These are phyloP conservation scores for Lasius fuliginosus DNA, from an alignment of 2,888 invertebrate species.

Conservation along the genomic window DNA sequence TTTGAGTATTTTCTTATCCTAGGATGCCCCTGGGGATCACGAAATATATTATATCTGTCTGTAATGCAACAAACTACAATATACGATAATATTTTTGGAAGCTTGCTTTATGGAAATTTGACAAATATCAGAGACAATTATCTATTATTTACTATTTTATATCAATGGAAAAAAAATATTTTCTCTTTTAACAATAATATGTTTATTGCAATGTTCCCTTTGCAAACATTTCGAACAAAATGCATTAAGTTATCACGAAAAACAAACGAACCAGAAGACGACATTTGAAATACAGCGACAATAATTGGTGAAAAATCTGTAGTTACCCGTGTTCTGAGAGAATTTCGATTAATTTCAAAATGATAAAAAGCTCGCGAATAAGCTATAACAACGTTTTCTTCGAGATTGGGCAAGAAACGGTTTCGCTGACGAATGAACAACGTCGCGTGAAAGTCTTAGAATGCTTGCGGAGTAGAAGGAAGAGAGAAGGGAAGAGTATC, in stretches of 20 bases:
- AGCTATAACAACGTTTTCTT: conserved; percentile 25
- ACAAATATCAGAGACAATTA: neutral
- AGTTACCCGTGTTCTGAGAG: neutral
- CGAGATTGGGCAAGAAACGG: conserved; percentile 17
- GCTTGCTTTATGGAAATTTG: neutral
- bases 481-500: neutral
- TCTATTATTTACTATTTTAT: neutral
- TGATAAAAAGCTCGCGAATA: conserved; percentile 22
- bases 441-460: conserved; percentile 28
- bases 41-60: neutral
- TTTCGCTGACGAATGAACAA: conserved; percentile 39
- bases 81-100: neutral
- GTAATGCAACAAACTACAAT: neutral
- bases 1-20: conserved; percentile 29
- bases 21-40: neutral
- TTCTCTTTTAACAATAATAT: neutral
- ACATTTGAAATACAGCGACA: neutral
- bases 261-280: neutral
- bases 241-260: neutral
- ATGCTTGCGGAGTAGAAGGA: conserved; percentile 24
- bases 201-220: neutral
- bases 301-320: neutral
- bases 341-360: conserved; percentile 17
- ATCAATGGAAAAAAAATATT: conserved; percentile 7
- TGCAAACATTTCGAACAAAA: neutral